Evolutionary conservation across 2,113 vertebrate species (phyloP).

Genomic region (Anarhynchus alexandrinus): DNA sequence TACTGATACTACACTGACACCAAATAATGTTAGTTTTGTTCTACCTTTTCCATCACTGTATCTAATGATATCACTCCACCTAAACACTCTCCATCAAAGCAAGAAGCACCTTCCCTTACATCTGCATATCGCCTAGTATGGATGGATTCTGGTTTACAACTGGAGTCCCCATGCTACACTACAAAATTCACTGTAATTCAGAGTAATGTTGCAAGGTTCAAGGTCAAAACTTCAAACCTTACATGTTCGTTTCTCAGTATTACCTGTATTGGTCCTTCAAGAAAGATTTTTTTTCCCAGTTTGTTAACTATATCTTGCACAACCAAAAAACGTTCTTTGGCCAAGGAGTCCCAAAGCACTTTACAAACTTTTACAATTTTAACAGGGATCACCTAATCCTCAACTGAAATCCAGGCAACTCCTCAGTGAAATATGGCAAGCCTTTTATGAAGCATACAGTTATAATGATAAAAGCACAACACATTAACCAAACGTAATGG

Average conservation of each 20-base stretch:
- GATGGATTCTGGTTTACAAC: not conserved
- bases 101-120: not conserved
- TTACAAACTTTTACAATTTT: not conserved
- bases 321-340: not conserved
- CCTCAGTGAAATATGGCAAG: not conserved
- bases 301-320: not conserved
- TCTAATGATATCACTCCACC: not conserved
- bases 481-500: not conserved
- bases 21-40: not conserved
- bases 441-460: not conserved
- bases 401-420: not conserved
- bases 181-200: not conserved
- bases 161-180: not conserved
- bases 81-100: not conserved
- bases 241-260: not conserved
- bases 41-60: not conserved
- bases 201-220: not conserved
- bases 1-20: too few species aligned
- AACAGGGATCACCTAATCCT: not conserved
- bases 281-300: not conserved
- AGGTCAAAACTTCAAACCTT: not conserved
- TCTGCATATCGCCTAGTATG: not conserved
- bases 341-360: not conserved
- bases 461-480: not conserved
- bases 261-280: not conserved